These are phyloP conservation scores for Philopotamus ludificatus DNA, from an alignment of 1,140 invertebrate genomes.

Conservation along the genomic window DNA sequence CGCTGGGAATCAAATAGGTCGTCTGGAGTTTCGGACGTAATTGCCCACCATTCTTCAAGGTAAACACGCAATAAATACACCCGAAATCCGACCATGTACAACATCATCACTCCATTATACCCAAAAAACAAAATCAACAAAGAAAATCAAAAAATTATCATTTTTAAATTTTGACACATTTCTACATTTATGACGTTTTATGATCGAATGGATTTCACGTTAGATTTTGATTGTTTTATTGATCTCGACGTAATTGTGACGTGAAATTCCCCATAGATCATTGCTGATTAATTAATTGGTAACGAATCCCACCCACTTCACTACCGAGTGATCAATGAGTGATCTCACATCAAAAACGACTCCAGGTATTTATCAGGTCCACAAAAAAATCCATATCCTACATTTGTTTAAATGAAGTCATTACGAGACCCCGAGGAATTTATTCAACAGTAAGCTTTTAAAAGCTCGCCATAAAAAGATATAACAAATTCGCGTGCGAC, in stretches of 20 bases:
- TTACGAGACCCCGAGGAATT: constrained; percentile 19
- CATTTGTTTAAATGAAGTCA: constrained; percentile 32
- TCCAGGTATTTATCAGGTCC: constrained; percentile 17
- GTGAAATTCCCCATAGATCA: no score
- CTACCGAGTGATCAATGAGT: constrained; percentile 12
- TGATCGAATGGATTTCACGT: neutral
- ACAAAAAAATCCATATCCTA: constrained; percentile 26
- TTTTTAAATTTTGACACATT: neutral
- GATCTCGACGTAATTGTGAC: neutral
- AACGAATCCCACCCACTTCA: constrained; percentile 11
- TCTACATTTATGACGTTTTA: neutral
- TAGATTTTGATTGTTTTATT: neutral
- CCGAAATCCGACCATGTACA: constrained; percentile 22
- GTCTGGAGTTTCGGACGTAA: constrained; percentile 20
- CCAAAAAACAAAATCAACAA: no score
- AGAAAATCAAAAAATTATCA: neutral
- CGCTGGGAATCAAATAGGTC: constrained; percentile 18
- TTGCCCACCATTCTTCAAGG: constrained; percentile 28
- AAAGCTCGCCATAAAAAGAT: constrained; percentile 5
- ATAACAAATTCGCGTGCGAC: constrained; percentile 18
- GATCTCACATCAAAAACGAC: constrained; percentile 16
- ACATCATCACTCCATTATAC: constrained; percentile 17
- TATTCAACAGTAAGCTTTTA: constrained; percentile 12
- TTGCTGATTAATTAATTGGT: no score
- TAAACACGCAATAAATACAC: constrained; percentile 29